Conservation (phyloP, 2,888 invertebrate genomes). For the Clusia tigrina region DNA sequence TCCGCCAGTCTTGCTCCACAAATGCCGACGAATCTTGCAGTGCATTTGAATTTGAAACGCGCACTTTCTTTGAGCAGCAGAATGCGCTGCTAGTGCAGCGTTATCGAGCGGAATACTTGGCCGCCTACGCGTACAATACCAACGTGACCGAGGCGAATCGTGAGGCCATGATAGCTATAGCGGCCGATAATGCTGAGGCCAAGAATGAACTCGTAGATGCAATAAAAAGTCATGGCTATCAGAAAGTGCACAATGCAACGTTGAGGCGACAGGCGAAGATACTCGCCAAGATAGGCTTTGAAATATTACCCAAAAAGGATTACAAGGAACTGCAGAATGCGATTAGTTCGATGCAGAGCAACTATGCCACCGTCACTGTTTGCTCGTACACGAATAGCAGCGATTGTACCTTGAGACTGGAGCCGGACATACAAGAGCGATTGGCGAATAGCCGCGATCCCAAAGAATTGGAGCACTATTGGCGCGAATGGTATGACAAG, state of each 20-base stretch:
- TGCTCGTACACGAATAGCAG: conserved; percentile 71
- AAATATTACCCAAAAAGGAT: conserved; percentile 74
- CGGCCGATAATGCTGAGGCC: conserved; percentile 47
- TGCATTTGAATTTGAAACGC: conserved; percentile 68
- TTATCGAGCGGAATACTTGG: conserved; percentile 68
- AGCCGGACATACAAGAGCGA: conserved; percentile 72
- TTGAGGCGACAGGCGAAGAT: conserved; percentile 78
- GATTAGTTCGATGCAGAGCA: conserved; percentile 76
- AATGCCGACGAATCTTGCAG: no score
- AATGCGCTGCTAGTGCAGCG: conserved; percentile 70
- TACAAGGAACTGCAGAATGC: conserved; percentile 70
- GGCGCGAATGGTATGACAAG: conserved; percentile 82
- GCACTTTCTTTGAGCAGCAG: conserved; percentile 69
- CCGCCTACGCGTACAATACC: conserved; percentile 74
- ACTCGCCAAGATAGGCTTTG: conserved; percentile 74
- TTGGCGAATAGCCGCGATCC: conserved; percentile 76
- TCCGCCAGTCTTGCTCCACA: no score
- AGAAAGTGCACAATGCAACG: conserved; percentile 71
- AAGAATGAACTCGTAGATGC: conserved; percentile 55
- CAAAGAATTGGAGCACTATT: conserved; percentile 78
- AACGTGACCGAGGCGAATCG: conserved; percentile 79
- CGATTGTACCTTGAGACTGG: conserved; percentile 75
- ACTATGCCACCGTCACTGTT: conserved; percentile 79
- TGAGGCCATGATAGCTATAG: conserved; percentile 59
- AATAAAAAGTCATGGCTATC: conserved; percentile 71